Percentiles rank a stretch among this genome's conserved stretches.
Conservation (phyloP, 1,140 invertebrate species). For the Drosophila elegans region DNA sequence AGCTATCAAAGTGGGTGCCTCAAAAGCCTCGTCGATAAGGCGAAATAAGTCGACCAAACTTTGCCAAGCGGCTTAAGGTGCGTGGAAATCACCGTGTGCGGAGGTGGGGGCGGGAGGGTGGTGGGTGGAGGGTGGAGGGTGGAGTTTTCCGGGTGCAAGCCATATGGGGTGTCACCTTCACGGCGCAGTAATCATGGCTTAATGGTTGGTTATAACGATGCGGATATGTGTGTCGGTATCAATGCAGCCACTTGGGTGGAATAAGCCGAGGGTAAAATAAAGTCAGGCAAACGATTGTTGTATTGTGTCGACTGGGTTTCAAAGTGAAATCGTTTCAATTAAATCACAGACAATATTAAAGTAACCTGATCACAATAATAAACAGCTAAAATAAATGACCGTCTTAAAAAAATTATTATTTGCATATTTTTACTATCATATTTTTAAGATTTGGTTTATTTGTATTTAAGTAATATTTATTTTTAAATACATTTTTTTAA, state of each 20-base stretch:
- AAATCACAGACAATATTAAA: no score
- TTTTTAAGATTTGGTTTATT: no score
- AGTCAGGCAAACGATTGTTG: neutral
- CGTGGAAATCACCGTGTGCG: neutral
- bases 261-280: neutral
- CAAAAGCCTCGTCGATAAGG: constrained; percentile 44
- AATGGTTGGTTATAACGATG: constrained; percentile 4
- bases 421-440: no score
- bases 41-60: constrained; percentile 29
- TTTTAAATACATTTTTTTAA: neutral
- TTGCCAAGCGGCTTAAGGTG: constrained; percentile 19
- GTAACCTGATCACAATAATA: no score
- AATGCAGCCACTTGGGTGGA: constrained; percentile 1
- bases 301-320: neutral
- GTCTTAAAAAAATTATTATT: no score
- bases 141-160: neutral
- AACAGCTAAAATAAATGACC: no score
- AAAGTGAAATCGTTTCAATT: neutral
- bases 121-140: neutral
- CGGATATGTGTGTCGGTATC: neutral
- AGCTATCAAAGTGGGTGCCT: constrained; percentile 57
- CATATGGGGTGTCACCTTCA: constrained; percentile 1
- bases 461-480: no score
- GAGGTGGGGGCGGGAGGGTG: no score
- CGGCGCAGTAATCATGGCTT: constrained; percentile 17